Conservation (phyloP, 35 echinoderm and acorn worm genomes). For the Nesometra sesokonis region DNA sequence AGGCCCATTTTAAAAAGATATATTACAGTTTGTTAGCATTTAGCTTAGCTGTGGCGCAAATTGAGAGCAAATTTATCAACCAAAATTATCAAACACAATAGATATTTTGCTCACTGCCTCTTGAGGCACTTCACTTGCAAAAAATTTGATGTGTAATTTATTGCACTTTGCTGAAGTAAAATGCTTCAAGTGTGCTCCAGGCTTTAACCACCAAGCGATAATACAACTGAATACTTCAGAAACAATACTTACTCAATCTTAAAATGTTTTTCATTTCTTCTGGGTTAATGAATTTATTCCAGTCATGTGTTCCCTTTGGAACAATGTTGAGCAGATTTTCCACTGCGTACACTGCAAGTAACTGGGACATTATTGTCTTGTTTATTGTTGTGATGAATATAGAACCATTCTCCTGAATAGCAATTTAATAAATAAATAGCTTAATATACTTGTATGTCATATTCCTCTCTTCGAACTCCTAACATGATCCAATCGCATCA, state of each 20-base stretch:
- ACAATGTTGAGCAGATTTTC: slow-evolving; percentile 54
- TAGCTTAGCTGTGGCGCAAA: background rate
- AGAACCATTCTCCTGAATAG: slow-evolving; percentile 64
- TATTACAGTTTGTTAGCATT: too few relatives aligned
- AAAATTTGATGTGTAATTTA: background rate
- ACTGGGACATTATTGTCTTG: slow-evolving; percentile 58
- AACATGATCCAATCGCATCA: too few relatives aligned
- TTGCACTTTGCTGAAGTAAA: background rate
- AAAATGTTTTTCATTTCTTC: slow-evolving; percentile 35
- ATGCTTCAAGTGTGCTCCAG: background rate
- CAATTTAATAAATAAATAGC: too few relatives aligned
- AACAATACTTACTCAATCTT: slow-evolving; percentile 54
- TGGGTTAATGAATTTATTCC: slow-evolving; percentile 77
- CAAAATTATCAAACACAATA: too few relatives aligned
- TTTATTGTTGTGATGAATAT: slow-evolving; percentile 85
- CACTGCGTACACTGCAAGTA: slow-evolving; percentile 38
- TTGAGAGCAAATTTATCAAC: background rate
- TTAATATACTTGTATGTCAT: too few relatives aligned
- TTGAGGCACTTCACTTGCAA: too few relatives aligned
- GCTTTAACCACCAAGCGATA: too few relatives aligned
- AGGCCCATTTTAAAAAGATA: too few relatives aligned
- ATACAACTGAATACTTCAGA: background rate
- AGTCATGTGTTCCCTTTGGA: slow-evolving; percentile 77
- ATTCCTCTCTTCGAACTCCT: too few relatives aligned
- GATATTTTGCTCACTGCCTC: too few relatives aligned